Evolutionary conservation across 2,888 invertebrate genomes (phyloP), one percentile per base, ranked within the genome.

Genomic region (Epistrophella euchroma): DNA sequence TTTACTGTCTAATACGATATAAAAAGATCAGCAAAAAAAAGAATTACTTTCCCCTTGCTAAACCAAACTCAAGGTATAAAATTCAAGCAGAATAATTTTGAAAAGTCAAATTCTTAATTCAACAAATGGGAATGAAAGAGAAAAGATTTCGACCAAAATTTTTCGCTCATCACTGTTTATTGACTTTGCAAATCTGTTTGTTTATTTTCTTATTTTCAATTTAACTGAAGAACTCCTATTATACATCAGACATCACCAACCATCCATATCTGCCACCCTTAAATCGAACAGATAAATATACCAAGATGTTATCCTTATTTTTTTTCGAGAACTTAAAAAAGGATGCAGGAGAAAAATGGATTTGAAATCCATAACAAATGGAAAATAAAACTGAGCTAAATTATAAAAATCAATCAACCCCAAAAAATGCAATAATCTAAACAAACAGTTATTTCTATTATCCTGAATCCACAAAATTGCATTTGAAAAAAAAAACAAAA

Each of bases 111-210:
- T n/a, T n/a, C n/a, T n/a, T n/a, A n/a, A n/a, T n/a, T n/a, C n/a
- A n/a, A n/a, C n/a, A n/a, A n/a, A n/a, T n/a, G n/a, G n/a, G 32
- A 32, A 7, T 32, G 32, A 6, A 11, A 13, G 2, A 37, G 11
- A 37, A 37, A 37, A 22, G 4, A 13, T 6, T 22, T 25, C 6
- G 2, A 22, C 6, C 2, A 22, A 40, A 0, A 19, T 60, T 60
- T 22, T 60, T 11, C 0, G 7, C 19, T 40, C 60, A 37, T 3
- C 37, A 37, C 60, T 74, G 50, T 52, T 52, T 55, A 64, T 78
- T 64, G 13, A 45, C 28, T 71, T 40, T 40, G 22, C 37, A 62
- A 81, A 75, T 76, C 68, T 64, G 70, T 76, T 81, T 81, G 62
- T 76, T 64, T 47, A 25, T 71, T 62, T 70, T 25, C 37, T 28